These are phyloP conservation scores for Sporophila hypoxantha DNA, from an alignment of 2,113 vertebrate genomes.

Conservation along the genomic window DNA sequence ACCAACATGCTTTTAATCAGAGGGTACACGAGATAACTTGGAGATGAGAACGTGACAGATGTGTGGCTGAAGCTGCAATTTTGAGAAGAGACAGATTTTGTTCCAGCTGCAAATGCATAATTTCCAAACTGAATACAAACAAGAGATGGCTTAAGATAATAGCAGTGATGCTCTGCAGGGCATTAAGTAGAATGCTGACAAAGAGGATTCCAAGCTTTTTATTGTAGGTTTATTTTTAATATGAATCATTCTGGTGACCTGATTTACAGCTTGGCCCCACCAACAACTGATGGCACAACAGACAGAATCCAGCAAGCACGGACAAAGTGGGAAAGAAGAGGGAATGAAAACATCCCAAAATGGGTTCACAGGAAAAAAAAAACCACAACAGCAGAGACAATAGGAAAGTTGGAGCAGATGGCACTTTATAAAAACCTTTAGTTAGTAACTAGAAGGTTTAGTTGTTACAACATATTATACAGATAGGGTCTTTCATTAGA, in stretches of 20 bases:
- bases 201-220: constrained; percentile 7
- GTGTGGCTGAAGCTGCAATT: background rate
- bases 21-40: background rate
- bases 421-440: background rate
- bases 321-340: background rate
- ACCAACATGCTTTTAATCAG: background rate
- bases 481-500: background rate
- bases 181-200: constrained; percentile 17
- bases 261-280: constrained; percentile 6
- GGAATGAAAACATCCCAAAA: background rate
- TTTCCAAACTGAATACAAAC: constrained; percentile 2
- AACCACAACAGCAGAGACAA: background rate
- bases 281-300: background rate
- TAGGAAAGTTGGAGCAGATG: background rate
- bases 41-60: background rate
- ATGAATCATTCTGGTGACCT: constrained; percentile 6
- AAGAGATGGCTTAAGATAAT: constrained; percentile 18
- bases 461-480: background rate
- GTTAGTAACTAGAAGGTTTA: background rate
- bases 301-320: background rate
- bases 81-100: background rate
- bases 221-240: constrained; percentile 32
- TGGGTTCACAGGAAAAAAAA: background rate
- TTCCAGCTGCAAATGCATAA: background rate
- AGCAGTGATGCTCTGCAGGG: constrained; percentile 14